These are phyloP conservation scores for Prosopocoilus inquinatus DNA, from an alignment of 2,888 invertebrate genomes.

Conservation along the genomic window DNA sequence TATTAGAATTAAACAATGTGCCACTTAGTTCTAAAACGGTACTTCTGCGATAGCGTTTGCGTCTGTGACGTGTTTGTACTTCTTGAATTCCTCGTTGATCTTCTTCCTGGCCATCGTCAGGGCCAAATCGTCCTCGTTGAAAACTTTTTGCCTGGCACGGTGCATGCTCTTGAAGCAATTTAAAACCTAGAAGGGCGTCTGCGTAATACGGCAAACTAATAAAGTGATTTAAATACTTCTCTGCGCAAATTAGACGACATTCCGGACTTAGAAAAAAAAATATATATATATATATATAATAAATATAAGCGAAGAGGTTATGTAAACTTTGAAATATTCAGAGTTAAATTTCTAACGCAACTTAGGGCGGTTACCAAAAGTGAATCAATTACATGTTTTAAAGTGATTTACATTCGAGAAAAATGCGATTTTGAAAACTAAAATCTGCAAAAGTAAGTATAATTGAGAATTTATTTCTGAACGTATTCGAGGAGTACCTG, in stretches of 20 bases:
- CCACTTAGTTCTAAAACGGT: conserved; percentile 7
- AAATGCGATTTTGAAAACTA: too few species aligned
- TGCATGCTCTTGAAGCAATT: conserved; percentile 71
- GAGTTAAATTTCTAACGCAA: too few species aligned
- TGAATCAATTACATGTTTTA: too few species aligned
- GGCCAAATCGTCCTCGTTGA: conserved; percentile 64
- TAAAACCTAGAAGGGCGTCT: conserved; percentile 64
- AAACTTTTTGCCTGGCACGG: conserved; percentile 64
- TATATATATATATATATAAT: too few species aligned
- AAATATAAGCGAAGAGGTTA: conserved; percentile 2
- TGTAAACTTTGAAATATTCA: too few species aligned
- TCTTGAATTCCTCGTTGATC: conserved; percentile 74
- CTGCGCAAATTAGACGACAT: conserved; percentile 10
- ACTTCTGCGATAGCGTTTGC: conserved; percentile 64
- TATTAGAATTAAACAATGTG: conserved; percentile 9
- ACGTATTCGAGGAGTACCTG: too few species aligned
- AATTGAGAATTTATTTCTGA: too few species aligned
- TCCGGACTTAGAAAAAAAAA: neutral
- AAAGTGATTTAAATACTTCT: conserved; percentile 12
- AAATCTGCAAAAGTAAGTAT: too few species aligned
- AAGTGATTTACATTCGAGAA: too few species aligned
- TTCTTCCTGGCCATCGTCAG: conserved; percentile 63
- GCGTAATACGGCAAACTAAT: conserved; percentile 18
- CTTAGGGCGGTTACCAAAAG: too few species aligned
- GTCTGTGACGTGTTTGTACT: conserved; percentile 63